These are phyloP conservation scores for Schlechtendalia chinensis DNA, from an alignment of 1,140 invertebrate genomes.

Conservation along the genomic window DNA sequence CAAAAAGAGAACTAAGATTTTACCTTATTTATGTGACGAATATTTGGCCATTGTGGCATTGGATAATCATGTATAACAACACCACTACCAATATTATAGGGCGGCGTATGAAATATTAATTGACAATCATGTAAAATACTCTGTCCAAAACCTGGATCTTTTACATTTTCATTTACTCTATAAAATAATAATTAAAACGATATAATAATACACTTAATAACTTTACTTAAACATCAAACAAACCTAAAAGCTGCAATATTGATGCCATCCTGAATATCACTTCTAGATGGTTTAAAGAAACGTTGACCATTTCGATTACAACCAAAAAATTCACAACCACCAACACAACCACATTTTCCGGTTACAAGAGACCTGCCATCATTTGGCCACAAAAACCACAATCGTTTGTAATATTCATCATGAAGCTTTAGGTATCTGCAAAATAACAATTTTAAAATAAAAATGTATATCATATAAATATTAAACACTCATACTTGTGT, in stretches of 20 bases:
- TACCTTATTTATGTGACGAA: slow-evolving; percentile 37
- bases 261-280: slow-evolving; percentile 76
- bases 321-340: slow-evolving; percentile 92
- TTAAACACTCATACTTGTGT: slow-evolving; percentile 63
- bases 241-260: slow-evolving; percentile 75
- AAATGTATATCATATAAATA: not conserved
- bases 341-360: slow-evolving; percentile 90
- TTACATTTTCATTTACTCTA: slow-evolving; percentile 65
- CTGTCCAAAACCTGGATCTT: slow-evolving; percentile 84
- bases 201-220: slow-evolving; percentile 17
- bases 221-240: not conserved
- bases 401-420: slow-evolving; percentile 79
- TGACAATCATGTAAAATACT: slow-evolving; percentile 85
- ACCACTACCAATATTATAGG: slow-evolving; percentile 72
- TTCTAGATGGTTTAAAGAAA: slow-evolving; percentile 81
- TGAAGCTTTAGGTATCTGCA: slow-evolving; percentile 79
- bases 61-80: slow-evolving; percentile 70
- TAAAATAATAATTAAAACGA: slow-evolving; percentile 54
- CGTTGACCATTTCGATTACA: slow-evolving; percentile 79
- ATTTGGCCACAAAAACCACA: slow-evolving; percentile 92
- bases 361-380: slow-evolving; percentile 59
- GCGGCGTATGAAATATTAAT: slow-evolving; percentile 86
- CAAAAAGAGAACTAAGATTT: not conserved
- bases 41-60: slow-evolving; percentile 41
- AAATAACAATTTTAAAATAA: slow-evolving; percentile 26